Base-by-base conservation (phyloP, 1,140 invertebrate species). In the Bombus vancouverensis region DNA sequence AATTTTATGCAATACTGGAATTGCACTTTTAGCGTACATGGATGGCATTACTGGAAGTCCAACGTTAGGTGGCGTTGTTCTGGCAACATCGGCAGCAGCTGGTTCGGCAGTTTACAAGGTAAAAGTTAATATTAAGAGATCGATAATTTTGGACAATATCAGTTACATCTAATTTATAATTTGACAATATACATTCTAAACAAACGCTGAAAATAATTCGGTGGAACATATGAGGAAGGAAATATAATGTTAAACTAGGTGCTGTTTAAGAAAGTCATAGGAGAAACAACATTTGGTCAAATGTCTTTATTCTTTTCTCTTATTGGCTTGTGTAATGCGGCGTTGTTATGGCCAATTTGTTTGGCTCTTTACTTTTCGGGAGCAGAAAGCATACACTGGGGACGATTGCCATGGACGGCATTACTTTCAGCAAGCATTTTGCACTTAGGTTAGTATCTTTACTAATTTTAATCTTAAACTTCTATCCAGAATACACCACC, bases 21-120 rank as follows among this genome's bases (percentile, higher is more conserved):
- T 99, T 75, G 98, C 98, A 8, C 95, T 99, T 39, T 95, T 99
- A 84, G 98, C 98, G 15, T 99, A 99, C 91, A 99, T 99, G 98
- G 98, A 99, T 92, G 98, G 98, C 47, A 98, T 98, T 88, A 98
- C 98, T 2, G 97, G 97, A 85, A 98, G 97, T 94, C 97, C 97
- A 4, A 99, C 98, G 2, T 95, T 99, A n/a, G 97, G 97, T 34
- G 98, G 98, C 1, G 98, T 99, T 2, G 97, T 99, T n/a, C 93
- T 99, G 44, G 98, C 98, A 68, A 98, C 98, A 28, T 97, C 97
- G 39, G 97, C 98, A 72, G 98, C 98, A 72, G 98, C 98, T 25
- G 97, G 97, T 71, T 98, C 98, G 90, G 98, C 98, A 81, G 98
- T 99, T 89, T 99, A 98, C 93, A 98, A 98, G 96, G 98, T 98